These are phyloP conservation scores for Drosophila albomicans DNA, from an alignment of 1,140 invertebrate genomes.

Conservation along the genomic window DNA sequence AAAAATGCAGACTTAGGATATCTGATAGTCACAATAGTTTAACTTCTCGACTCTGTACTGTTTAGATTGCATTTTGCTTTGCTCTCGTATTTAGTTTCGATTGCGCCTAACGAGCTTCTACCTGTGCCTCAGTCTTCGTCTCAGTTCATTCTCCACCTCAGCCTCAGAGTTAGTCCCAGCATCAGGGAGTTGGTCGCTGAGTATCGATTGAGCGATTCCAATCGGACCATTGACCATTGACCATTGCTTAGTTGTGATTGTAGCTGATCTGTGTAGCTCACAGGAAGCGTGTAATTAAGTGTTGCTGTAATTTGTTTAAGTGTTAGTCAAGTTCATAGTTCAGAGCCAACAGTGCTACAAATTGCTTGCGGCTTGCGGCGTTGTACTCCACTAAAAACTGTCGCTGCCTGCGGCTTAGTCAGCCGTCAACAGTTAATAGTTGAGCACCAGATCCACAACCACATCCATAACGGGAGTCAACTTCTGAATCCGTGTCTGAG, in stretches of 20 bases:
- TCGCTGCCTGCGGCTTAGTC: slow-evolving; percentile 65
- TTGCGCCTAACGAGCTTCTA: slow-evolving; percentile 64
- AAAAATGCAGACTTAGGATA: background rate
- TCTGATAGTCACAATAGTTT: background rate
- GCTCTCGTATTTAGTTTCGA: slow-evolving; percentile 59
- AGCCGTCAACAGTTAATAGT: slow-evolving; percentile 67
- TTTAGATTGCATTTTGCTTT: slow-evolving; percentile 67
- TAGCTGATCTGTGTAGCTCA: slow-evolving; percentile 10
- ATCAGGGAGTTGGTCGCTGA: slow-evolving; percentile 3
- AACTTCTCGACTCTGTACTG: slow-evolving; percentile 15
- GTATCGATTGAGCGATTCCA: slow-evolving; percentile 72
- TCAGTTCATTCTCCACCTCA: background rate
- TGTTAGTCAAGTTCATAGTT: slow-evolving; percentile 35
- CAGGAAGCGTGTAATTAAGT: slow-evolving; percentile 51
- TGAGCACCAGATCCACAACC: slow-evolving; percentile 38
- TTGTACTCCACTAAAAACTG: slow-evolving; percentile 43
- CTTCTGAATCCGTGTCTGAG: slow-evolving; percentile 11
- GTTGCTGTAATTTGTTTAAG: slow-evolving; percentile 39
- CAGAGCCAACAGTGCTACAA: slow-evolving; percentile 33
- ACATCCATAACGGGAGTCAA: slow-evolving; percentile 28
- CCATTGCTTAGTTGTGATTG: slow-evolving; percentile 10
- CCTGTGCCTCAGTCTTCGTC: slow-evolving; percentile 21
- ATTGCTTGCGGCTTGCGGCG: slow-evolving; percentile 32
- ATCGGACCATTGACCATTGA: slow-evolving; percentile 39
- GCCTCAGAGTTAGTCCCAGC: slow-evolving; percentile 37